Conservation (phyloP, 2,113 vertebrate genomes). For the Terrapene triunguis region DNA sequence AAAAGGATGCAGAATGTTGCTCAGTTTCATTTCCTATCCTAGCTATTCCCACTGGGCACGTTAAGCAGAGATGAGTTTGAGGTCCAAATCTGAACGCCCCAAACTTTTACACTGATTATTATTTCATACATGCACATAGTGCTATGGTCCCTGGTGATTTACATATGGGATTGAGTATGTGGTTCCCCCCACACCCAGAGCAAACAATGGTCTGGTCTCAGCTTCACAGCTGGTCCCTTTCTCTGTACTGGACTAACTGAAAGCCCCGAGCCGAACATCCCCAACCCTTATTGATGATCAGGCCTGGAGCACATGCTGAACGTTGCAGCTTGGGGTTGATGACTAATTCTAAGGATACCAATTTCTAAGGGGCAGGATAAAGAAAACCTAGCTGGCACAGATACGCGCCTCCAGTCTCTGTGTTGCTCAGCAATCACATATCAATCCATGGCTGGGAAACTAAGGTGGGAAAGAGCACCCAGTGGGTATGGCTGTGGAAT, state of each 20-base stretch:
- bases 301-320: neutral
- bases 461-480: neutral
- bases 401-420: neutral
- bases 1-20: neutral
- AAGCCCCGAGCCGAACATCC: neutral
- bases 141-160: neutral
- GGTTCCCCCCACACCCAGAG: neutral
- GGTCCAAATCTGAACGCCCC: neutral
- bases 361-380: neutral
- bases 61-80: neutral
- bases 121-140: neutral
- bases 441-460: neutral
- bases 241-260: rapidly evolving
- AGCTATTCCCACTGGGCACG: no score
- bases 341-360: neutral
- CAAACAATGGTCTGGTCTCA: neutral
- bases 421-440: neutral
- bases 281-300: neutral
- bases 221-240: neutral
- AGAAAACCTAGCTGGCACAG: neutral
- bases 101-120: rapidly evolving
- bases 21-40: neutral
- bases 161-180: neutral
- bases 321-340: neutral
- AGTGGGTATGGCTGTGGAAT: neutral